Percentiles rank a stretch among this genome's conserved stretches.
These are phyloP conservation scores for Leucosticte australis DNA, from an alignment of 2,113 vertebrate genomes.

Conservation along the genomic window DNA sequence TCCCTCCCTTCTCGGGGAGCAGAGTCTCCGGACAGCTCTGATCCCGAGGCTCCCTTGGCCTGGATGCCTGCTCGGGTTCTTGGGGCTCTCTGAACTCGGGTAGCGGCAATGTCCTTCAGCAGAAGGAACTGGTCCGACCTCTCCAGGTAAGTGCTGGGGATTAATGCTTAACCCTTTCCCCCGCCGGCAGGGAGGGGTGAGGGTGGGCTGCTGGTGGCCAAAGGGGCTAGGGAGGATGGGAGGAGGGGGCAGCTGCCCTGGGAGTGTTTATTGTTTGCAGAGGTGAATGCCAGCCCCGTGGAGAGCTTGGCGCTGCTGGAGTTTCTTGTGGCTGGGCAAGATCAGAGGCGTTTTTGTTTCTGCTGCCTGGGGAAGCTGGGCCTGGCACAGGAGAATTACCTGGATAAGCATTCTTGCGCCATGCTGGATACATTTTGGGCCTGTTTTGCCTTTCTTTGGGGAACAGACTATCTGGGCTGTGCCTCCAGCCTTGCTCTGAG, in stretches of 20 bases:
- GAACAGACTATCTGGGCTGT: background rate
- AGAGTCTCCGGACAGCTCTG: background rate
- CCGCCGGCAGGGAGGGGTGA: background rate
- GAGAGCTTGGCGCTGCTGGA: background rate
- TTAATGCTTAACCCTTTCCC: background rate
- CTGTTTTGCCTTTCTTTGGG: background rate
- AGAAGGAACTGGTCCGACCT: constrained; percentile 90
- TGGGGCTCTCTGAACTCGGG: background rate
- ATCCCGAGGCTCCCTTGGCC: background rate
- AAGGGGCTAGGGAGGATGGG: background rate
- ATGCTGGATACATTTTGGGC: background rate
- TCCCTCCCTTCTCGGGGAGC: background rate
- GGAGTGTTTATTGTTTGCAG: background rate
- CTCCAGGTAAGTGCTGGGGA: constrained; percentile 82
- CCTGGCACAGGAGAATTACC: background rate
- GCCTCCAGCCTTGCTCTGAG: background rate
- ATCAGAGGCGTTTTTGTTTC: background rate
- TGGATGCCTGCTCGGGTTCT: background rate
- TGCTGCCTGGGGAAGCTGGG: background rate
- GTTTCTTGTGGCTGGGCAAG: background rate
- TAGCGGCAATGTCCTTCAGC: constrained; percentile 77
- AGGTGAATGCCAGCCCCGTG: background rate
- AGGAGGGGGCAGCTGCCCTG: background rate
- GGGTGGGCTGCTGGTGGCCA: background rate
- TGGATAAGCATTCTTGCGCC: background rate